Conservation (phyloP, 2,113 vertebrate species). For the Geothlypis trichas region DNA sequence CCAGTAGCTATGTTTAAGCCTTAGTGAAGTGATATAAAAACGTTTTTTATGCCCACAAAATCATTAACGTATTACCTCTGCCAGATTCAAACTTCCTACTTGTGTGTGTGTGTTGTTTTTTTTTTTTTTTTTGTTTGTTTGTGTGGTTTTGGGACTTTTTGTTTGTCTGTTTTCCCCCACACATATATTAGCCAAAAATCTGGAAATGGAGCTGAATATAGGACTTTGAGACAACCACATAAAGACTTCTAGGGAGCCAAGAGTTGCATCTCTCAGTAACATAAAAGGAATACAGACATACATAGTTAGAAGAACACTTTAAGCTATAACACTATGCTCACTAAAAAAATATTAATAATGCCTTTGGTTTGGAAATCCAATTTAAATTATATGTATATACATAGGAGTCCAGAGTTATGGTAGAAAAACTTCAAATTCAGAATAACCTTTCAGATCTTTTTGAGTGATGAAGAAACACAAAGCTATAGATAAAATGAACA, state of each 20-base stretch:
- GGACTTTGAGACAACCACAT: not conserved
- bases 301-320: not conserved
- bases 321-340: not conserved
- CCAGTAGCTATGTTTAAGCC: not conserved
- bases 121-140: no score
- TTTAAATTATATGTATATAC: not conserved
- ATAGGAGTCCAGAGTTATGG: not conserved
- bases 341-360: not conserved
- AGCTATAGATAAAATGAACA: not conserved
- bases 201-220: not conserved
- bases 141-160: not conserved
- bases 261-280: not conserved
- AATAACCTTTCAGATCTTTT: not conserved
- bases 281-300: not conserved
- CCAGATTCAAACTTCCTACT: not conserved
- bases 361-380: not conserved
- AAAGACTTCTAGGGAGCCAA: not conserved
- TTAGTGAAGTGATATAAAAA: not conserved
- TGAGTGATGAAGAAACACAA: not conserved
- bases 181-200: not conserved
- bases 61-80: not conserved
- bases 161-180: not conserved
- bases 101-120: accelerated
- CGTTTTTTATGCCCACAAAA: not conserved
- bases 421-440: not conserved